Evolutionary conservation across 2,797 vertebrate genomes (phyloP).

Genomic region (Syngnathus rostellatus): DNA sequence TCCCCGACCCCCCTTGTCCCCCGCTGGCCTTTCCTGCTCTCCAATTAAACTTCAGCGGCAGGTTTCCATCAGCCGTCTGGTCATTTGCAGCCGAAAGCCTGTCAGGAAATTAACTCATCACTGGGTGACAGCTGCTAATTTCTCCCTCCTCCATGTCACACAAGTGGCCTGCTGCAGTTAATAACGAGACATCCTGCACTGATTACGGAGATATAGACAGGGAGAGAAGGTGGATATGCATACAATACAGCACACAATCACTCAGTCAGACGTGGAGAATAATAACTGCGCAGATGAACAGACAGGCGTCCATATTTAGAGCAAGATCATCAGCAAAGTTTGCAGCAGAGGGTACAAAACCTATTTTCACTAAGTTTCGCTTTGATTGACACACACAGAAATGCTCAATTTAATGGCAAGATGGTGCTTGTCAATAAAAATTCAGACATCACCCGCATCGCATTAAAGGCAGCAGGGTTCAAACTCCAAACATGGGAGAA

Average conservation of each 20-base stretch:
- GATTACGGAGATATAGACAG: constrained; percentile 70
- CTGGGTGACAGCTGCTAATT: constrained; percentile 95
- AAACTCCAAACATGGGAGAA: no score
- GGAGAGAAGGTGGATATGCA: constrained; percentile 34
- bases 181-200: constrained; percentile 90
- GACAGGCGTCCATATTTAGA: constrained; percentile 2
- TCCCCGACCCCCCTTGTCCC: constrained; percentile 7
- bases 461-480: no score
- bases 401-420: no score
- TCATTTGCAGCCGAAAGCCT: constrained; percentile 81
- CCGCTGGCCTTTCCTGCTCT: constrained; percentile 73
- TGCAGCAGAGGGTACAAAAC: neutral
- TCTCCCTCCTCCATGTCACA: constrained; percentile 89
- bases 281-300: neutral
- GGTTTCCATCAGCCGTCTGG: constrained; percentile 85
- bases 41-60: constrained; percentile 82
- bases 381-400: neutral
- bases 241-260: constrained; percentile 44
- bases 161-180: constrained; percentile 85
- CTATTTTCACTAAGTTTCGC: neutral
- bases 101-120: constrained; percentile 99
- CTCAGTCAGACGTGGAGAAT: constrained; percentile 17
- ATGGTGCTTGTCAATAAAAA: no score
- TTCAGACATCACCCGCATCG: no score
- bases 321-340: neutral